Percentiles rank a stretch among this genome's conserved stretches.
Conservation (phyloP, 64 coral and sea anemone genomes). For the Actinia equina region DNA sequence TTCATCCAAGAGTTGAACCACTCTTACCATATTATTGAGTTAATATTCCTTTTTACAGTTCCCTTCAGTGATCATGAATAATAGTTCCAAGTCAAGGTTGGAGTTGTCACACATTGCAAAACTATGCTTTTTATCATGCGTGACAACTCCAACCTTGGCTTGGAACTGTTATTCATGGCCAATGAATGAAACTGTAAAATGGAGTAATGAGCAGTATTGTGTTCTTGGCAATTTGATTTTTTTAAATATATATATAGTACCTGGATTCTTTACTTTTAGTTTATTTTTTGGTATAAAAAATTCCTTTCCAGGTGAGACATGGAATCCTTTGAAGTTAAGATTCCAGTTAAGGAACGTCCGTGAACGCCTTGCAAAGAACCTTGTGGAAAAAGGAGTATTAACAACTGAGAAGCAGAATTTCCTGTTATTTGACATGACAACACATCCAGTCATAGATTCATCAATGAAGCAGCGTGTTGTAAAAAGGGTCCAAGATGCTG, state of each 20-base stretch:
- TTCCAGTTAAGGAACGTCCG: conserved; percentile 97
- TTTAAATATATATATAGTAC: not conserved
- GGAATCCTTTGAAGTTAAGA: conserved; percentile 94
- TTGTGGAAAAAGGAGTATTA: conserved; percentile 97
- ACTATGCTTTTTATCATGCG: no score
- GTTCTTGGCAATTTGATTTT: not conserved
- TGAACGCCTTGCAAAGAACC: conserved; percentile 97
- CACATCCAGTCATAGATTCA: conserved; percentile 91
- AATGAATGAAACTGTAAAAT: no score
- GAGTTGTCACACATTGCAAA: no score
- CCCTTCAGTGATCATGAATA: no score
- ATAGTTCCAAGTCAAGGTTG: no score
- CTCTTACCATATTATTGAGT: no score
- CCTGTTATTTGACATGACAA: conserved; percentile 97
- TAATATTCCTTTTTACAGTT: no score
- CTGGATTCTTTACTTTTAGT: not conserved
- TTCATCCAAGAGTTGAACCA: no score
- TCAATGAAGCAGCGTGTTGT: conserved; percentile 79
- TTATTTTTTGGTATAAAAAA: not conserved
- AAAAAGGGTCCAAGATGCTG: conserved; percentile 89
- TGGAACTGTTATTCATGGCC: no score
- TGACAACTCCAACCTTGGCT: no score
- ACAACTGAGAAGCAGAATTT: conserved; percentile 99
- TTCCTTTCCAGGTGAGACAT: conserved; percentile 80
- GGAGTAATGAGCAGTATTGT: no score